Conservation (phyloP, 64 coral and sea anemone genomes). For the Pocillopora verrucosa region DNA sequence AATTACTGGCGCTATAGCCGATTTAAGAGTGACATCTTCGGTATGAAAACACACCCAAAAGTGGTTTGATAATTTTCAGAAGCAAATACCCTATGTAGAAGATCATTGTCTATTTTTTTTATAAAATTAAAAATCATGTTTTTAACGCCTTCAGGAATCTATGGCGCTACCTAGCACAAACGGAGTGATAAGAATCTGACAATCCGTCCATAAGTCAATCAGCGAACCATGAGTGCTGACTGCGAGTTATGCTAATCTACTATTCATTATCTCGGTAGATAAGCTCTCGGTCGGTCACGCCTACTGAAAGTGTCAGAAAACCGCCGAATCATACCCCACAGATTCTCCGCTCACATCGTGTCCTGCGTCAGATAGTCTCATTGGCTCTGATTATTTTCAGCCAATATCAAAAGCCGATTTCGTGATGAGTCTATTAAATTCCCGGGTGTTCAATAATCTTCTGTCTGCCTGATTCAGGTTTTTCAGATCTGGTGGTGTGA, state of each 20-base stretch:
- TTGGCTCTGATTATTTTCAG: slow-evolving; percentile 33
- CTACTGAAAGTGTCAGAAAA: slow-evolving; percentile 69
- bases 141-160: not conserved
- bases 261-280: slow-evolving; percentile 91
- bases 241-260: slow-evolving; percentile 87
- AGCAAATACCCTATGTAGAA: not conserved
- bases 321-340: slow-evolving; percentile 59
- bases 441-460: slow-evolving; percentile 29
- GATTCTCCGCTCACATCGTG: slow-evolving; percentile 41
- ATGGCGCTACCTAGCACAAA: not conserved
- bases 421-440: slow-evolving; percentile 38
- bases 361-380: slow-evolving; percentile 63
- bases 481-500: slow-evolving; percentile 42
- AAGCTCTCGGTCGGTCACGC: slow-evolving; percentile 78
- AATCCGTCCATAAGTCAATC: slow-evolving; percentile 82
- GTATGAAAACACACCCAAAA: not conserved
- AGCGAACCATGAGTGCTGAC: slow-evolving; percentile 81
- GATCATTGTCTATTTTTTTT: not conserved
- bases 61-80: not conserved
- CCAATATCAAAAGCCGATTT: slow-evolving; percentile 40
- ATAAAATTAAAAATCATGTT: slow-evolving; percentile 3
- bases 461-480: slow-evolving; percentile 13
- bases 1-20: not conserved
- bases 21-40: not conserved
- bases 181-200: slow-evolving; percentile 67